A percentile compares a stretch with the other conserved stretches of the same genome.
phyloP scores from a whole-genome alignment of 2,888 invertebrate species.

The Ellobium chinense region DNA sequence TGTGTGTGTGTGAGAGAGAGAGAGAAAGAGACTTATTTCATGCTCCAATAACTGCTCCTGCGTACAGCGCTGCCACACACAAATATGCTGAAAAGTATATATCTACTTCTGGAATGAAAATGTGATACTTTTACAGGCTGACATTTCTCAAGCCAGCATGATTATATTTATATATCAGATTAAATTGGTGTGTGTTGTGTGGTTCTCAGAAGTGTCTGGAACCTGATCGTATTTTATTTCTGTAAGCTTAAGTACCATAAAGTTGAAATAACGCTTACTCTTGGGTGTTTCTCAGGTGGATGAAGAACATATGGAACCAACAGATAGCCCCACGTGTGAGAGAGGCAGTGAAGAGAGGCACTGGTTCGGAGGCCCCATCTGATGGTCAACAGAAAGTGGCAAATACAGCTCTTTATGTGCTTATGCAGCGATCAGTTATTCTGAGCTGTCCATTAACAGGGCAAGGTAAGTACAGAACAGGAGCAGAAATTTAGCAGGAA shows the following conservation, averaged over 20 bases:
- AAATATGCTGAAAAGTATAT: no score
- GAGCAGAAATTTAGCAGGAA: no score
- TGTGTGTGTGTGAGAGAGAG: no score
- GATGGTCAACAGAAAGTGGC: slow-evolving; percentile 76
- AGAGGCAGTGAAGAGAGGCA: slow-evolving; percentile 69
- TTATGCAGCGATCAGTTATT: slow-evolving; percentile 76
- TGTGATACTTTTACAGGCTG: no score
- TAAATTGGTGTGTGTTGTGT: background rate
- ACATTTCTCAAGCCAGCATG: no score
- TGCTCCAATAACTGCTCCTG: no score
- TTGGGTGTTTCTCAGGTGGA: no score
- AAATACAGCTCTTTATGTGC: slow-evolving; percentile 76
- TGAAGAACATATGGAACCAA: slow-evolving; percentile 74
- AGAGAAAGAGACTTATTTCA: no score
- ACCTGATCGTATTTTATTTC: background rate
- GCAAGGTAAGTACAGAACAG: slow-evolving; percentile 60
- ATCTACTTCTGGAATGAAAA: no score
- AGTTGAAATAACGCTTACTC: no score
- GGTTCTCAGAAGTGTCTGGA: background rate
- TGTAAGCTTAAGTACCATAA: no score
- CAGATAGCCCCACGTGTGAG: slow-evolving; percentile 71
- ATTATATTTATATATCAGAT: background rate
- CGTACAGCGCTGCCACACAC: no score
- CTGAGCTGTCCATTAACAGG: slow-evolving; percentile 75
- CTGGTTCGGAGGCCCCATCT: slow-evolving; percentile 62